Evolutionary conservation across 2,797 vertebrate species (phyloP).

Genomic region (Nyctibius grandis): DNA sequence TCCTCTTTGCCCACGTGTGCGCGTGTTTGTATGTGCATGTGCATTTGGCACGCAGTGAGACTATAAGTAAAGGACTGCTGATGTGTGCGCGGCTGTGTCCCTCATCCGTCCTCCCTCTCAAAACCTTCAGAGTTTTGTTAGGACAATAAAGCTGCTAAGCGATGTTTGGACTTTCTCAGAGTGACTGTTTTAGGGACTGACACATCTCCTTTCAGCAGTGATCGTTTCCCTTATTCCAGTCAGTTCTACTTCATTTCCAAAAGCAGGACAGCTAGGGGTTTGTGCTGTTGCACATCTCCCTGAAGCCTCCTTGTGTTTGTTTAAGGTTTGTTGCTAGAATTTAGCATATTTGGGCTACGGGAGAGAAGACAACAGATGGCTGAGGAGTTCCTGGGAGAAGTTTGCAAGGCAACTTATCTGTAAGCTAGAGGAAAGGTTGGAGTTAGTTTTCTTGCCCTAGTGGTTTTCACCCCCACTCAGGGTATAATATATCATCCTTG

Average conservation of each 20-base stretch:
- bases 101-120: background rate
- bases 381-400: background rate
- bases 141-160: background rate
- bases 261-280: background rate
- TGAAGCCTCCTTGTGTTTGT: background rate
- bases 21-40: rapidly evolving
- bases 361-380: background rate
- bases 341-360: background rate
- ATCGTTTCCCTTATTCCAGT: background rate
- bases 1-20: background rate
- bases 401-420: background rate
- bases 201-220: background rate
- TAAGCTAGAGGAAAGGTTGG: background rate
- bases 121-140: background rate
- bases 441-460: background rate
- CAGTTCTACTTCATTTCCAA: background rate
- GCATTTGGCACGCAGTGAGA: background rate
- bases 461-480: background rate
- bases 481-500: background rate
- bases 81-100: background rate
- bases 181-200: background rate
- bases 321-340: background rate
- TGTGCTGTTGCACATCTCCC: background rate
- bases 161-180: background rate
- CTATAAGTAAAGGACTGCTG: background rate